Evolutionary conservation across 1,140 invertebrate species (phyloP).

Genomic region (Drepana arcuata): DNA sequence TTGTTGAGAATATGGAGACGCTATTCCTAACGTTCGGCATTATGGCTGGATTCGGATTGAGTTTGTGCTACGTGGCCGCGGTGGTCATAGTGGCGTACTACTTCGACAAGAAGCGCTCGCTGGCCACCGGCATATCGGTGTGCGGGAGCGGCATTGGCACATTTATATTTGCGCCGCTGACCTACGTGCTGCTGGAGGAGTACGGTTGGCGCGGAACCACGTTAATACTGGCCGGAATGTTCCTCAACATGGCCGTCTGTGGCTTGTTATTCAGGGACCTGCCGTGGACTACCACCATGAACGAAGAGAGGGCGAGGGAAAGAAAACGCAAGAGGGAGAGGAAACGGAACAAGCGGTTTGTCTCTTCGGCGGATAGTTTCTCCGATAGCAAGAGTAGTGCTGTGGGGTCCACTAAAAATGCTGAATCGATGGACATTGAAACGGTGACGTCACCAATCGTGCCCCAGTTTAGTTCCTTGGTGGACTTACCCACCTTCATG

Average conservation of each 20-base stretch:
- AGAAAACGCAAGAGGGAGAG: slow-evolving; percentile 74
- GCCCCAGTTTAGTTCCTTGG: slow-evolving; percentile 82
- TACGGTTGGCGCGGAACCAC: slow-evolving; percentile 91
- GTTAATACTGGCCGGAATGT: slow-evolving; percentile 86
- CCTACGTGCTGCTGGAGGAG: slow-evolving; percentile 80
- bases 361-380: slow-evolving; percentile 77
- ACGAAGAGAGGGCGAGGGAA: slow-evolving; percentile 75
- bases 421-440: slow-evolving; percentile 55
- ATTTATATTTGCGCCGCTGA: slow-evolving; percentile 92
- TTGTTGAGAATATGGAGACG: slow-evolving; percentile 82
- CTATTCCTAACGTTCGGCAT: slow-evolving; percentile 90
- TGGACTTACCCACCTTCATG: slow-evolving; percentile 87
- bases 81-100: slow-evolving; percentile 97
- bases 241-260: slow-evolving; percentile 90
- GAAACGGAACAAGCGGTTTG: slow-evolving; percentile 74
- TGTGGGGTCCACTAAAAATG: slow-evolving; percentile 63
- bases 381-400: slow-evolving; percentile 79
- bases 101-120: slow-evolving; percentile 92
- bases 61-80: slow-evolving; percentile 90
- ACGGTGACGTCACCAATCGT: slow-evolving; percentile 40
- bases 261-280: slow-evolving; percentile 88
- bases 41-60: slow-evolving; percentile 88
- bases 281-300: slow-evolving; percentile 80
- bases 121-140: slow-evolving; percentile 94
- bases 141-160: slow-evolving; percentile 93